Conservation (phyloP, 2,888 invertebrate species). For the Kuschelorhynchus macadamiae region DNA sequence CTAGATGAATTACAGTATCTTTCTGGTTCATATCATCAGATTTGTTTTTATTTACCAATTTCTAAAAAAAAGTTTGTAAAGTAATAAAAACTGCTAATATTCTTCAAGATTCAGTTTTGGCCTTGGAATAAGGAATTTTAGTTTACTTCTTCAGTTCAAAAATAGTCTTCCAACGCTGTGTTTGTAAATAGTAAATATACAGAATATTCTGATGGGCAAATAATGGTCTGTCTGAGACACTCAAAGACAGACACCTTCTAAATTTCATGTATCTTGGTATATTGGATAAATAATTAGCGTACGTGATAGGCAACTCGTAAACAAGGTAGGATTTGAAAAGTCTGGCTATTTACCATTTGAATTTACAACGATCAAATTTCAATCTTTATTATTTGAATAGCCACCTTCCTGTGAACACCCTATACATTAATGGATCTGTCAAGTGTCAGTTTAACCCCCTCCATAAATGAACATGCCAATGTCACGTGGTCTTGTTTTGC, state of each 20-base stretch:
- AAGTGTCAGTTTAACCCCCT: slow-evolving; percentile 51
- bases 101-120: too few relatives aligned
- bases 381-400: slow-evolving; percentile 16
- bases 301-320: slow-evolving; percentile 42
- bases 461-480: slow-evolving; percentile 61
- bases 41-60: not conserved
- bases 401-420: slow-evolving; percentile 57
- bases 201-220: slow-evolving; percentile 36
- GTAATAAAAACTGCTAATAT: not conserved
- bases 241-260: slow-evolving; percentile 28
- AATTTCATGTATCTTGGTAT: slow-evolving; percentile 41
- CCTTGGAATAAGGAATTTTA: too few relatives aligned
- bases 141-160: too few relatives aligned
- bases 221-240: slow-evolving; percentile 36
- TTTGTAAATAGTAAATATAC: slow-evolving; percentile 36
- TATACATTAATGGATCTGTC: slow-evolving; percentile 30
- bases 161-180: too few relatives aligned
- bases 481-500: slow-evolving; percentile 67
- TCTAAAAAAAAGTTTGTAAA: not conserved
- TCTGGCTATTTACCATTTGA: not conserved
- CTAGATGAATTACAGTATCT: slow-evolving; percentile 93
- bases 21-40: slow-evolving; percentile 77
- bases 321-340: slow-evolving; percentile 11
- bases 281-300: slow-evolving; percentile 19
- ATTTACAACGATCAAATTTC: not conserved